Evolutionary conservation across 2,797 vertebrate species (phyloP).

Genomic region (Natrix natrix): DNA sequence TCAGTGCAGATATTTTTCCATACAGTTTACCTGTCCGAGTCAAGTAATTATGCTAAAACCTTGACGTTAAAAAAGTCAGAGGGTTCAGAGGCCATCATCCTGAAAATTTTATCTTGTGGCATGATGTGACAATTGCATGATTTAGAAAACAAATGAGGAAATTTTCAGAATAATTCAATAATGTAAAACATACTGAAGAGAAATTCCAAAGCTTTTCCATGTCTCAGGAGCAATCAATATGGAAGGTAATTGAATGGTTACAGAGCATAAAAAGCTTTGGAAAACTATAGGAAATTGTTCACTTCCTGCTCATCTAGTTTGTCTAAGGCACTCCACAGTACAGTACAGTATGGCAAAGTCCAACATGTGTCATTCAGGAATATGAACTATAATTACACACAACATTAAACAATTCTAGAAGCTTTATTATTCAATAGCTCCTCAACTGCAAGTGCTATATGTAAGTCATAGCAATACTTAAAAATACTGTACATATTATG

Average conservation of each 20-base stretch:
- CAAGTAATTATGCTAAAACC: background rate
- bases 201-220: background rate
- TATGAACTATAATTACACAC: background rate
- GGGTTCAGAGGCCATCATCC: background rate
- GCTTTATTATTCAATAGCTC: background rate
- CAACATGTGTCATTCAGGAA: background rate
- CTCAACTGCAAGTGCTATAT: background rate
- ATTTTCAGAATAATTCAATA: constrained; percentile 8
- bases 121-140: background rate
- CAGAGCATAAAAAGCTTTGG: constrained; percentile 9
- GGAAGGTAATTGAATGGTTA: constrained; percentile 3
- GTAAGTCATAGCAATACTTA: background rate
- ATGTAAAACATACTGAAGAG: constrained; percentile 4
- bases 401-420: background rate
- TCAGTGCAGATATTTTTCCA: background rate
- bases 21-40: background rate
- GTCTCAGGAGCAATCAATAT: background rate
- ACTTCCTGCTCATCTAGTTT: constrained; percentile 11
- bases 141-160: background rate
- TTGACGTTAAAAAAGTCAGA: background rate
- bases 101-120: background rate
- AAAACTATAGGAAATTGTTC: background rate
- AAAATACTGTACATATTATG: background rate
- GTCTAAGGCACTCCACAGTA: constrained; percentile 17
- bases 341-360: background rate